Percentiles rank a stretch among this genome's conserved stretches.
Evolutionary conservation across 2,113 vertebrate genomes (phyloP).

Genomic region (Heliornis fulica): DNA sequence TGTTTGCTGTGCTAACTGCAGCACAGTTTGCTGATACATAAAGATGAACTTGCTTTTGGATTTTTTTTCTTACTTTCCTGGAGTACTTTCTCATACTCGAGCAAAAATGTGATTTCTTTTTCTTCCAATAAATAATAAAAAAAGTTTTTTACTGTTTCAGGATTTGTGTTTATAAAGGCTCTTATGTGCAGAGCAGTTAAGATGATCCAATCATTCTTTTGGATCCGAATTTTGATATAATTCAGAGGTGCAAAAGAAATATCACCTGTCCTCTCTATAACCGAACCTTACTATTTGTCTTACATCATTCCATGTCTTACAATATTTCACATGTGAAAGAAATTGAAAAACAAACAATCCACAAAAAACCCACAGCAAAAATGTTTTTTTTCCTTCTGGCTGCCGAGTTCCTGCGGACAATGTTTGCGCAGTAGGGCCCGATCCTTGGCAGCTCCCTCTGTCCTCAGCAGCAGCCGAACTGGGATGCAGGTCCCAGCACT

Average conservation of each 20-base stretch:
- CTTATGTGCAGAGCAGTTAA: neutral
- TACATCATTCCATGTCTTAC: rapidly evolving
- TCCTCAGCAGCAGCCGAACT: neutral
- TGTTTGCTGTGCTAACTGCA: neutral
- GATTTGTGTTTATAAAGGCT: neutral
- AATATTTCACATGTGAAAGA: neutral
- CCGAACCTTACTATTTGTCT: neutral
- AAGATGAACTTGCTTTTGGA: neutral
- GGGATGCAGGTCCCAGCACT: neutral
- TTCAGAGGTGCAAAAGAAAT: neutral
- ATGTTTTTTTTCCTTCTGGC: neutral
- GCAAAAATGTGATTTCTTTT: neutral
- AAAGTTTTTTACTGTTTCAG: neutral
- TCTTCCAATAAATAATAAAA: neutral
- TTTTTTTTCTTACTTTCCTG: neutral
- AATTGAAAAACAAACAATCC: neutral
- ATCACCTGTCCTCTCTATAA: neutral
- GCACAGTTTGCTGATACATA: neutral
- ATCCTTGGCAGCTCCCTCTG: neutral
- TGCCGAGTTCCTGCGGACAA: rapidly evolving
- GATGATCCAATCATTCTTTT: neutral
- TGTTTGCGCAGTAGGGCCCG: rapidly evolving
- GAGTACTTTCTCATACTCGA: neutral
- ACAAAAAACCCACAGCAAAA: neutral
- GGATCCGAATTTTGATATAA: neutral